phyloP scores from a whole-genome alignment of 2,888 invertebrate species.

The Diarsia brunnea region DNA sequence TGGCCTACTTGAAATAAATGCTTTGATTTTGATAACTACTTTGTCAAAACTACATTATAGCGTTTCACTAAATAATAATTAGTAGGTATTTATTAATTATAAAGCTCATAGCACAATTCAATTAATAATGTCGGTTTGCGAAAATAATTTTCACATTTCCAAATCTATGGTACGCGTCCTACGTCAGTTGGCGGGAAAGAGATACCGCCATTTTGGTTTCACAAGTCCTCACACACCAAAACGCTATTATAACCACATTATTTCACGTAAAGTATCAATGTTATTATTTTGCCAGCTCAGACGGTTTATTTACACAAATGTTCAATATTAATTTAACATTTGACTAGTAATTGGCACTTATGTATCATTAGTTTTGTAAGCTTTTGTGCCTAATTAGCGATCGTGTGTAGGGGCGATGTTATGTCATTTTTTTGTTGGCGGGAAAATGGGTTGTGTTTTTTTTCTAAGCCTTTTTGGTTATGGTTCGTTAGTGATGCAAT shows the following conservation, averaged over 20 bases:
- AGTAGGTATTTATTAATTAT: background rate
- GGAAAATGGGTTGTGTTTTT: conserved; percentile 18
- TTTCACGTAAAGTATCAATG: conserved; percentile 24
- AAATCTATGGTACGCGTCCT: conserved; percentile 14
- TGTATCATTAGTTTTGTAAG: conserved; percentile 45
- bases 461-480: conserved; percentile 5
- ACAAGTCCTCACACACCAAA: conserved; percentile 3
- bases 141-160: conserved; percentile 3
- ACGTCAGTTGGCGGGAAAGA: conserved; percentile 5
- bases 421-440: conserved; percentile 28
- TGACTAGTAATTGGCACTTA: conserved; percentile 52
- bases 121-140: background rate
- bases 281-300: conserved; percentile 28
- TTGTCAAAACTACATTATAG: background rate
- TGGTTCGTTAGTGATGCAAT: conserved; percentile 19
- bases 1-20: too few relatives aligned
- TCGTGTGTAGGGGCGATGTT: conserved; percentile 2
- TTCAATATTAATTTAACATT: conserved; percentile 51
- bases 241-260: conserved; percentile 3
- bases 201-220: background rate
- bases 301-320: conserved; percentile 57
- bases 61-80: background rate
- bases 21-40: background rate
- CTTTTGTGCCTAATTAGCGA: conserved; percentile 41
- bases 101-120: background rate